Percentiles rank a stretch among this genome's conserved stretches.
phyloP scores from a whole-genome alignment of 64 coral and sea anemone species.

The Hydrozoanthus tunicans region DNA sequence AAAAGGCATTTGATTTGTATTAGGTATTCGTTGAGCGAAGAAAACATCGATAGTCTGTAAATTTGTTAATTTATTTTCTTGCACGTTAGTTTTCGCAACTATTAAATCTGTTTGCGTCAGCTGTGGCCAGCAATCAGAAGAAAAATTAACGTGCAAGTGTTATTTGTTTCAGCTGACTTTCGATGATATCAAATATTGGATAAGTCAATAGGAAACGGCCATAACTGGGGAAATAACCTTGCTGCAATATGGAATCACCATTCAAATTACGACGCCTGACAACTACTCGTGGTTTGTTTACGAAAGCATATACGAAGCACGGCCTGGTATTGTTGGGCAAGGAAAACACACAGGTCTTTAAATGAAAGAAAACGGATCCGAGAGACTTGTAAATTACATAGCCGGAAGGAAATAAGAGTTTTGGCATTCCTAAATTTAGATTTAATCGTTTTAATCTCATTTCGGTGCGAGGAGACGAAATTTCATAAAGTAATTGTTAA shows the following conservation, averaged over 20 bases:
- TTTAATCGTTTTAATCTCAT: slow-evolving; percentile 56
- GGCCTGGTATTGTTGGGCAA: slow-evolving; percentile 19
- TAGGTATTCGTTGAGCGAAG: background rate
- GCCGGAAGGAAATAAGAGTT: slow-evolving; percentile 31
- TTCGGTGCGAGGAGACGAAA: slow-evolving; percentile 29
- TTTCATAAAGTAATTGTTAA: slow-evolving; percentile 25
- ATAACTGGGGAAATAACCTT: slow-evolving; percentile 28
- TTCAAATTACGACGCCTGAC: background rate
- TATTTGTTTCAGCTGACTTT: slow-evolving; percentile 54
- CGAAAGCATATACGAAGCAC: background rate
- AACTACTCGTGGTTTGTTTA: slow-evolving; percentile 22
- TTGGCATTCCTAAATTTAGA: slow-evolving; percentile 36
- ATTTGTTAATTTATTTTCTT: slow-evolving; percentile 18
- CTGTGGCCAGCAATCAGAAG: slow-evolving; percentile 35
- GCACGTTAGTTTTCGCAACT: slow-evolving; percentile 8
- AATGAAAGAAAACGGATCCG: slow-evolving; percentile 16
- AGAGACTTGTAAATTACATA: slow-evolving; percentile 29
- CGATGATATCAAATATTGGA: slow-evolving; percentile 43
- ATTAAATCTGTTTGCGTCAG: slow-evolving; percentile 49
- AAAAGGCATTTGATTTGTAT: too few species aligned
- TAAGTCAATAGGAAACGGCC: slow-evolving; percentile 38
- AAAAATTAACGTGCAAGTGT: slow-evolving; percentile 30
- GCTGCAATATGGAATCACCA: slow-evolving; percentile 19
- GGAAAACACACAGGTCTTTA: background rate
- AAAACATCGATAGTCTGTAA: background rate